Evolutionary conservation across 2,113 vertebrate species (phyloP), one percentile per base, ranked within the genome.

Genomic region (Fregata magnificens): DNA sequence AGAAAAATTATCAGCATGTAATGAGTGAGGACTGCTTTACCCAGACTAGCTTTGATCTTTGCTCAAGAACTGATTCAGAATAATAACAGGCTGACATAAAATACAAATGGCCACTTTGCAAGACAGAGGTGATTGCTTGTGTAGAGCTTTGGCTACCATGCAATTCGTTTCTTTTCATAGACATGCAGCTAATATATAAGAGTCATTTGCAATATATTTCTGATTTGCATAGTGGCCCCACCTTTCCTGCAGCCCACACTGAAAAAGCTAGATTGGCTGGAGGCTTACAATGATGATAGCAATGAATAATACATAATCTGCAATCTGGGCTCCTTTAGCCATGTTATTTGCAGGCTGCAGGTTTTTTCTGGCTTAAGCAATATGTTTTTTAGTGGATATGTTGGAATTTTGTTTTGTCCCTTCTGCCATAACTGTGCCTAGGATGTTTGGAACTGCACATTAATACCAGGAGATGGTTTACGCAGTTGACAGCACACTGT

Each of bases 241-340:
- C 88, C 61, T 96, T 69, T 93, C 65, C 86, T 89, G 83, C 93
- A 96, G 91, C 95, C 89, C 77, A 70, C 77, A n/a, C 83, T 45
- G 93, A 49, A 73, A 74, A 74, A 84, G 25, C 49, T 38, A 89
- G 88, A 74, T 94, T 95, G 94, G 73, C 96, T 97, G 84, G 88
- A 97, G 95, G 94, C 61, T 95, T 61, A 18, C 80, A 61, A 28
- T 14, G 86, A 91, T 87, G 91, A 52, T 65, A 72, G 84, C 88
- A 45, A 96, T 96, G 97, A 97, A 97, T 97, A 96, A 97, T 95
- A 67, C 97, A 97, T 95, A 17, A 58, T 82, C 91, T 96, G 83
- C 97, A 96, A 95, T 95, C 94, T 95, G 95, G 96, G 93, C 86
- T 95, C 53, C 86, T 88, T 88, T 91, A 72, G 94, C 86, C 65